A percentile compares a stretch with the other conserved stretches of the same genome.
Conservation (phyloP, 1,140 invertebrate species). For the Solen grandis region DNA sequence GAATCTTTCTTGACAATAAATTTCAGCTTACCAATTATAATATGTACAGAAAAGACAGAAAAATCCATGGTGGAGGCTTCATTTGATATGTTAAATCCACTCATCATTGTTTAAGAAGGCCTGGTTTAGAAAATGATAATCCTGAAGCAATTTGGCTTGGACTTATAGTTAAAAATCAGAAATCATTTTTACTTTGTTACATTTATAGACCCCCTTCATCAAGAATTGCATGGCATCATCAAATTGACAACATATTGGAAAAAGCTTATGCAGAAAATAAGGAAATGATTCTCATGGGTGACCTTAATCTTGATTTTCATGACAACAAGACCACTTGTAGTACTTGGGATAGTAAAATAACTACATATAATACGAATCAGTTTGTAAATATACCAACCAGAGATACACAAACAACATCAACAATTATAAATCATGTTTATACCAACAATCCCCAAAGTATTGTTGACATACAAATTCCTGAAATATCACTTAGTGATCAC, state of each 20-base stretch:
- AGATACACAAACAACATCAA: not conserved
- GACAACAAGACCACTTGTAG: not conserved
- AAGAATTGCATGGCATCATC: not conserved
- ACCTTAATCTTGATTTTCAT: not conserved
- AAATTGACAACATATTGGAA: not conserved
- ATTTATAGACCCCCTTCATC: slow-evolving; percentile 13
- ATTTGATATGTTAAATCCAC: not conserved
- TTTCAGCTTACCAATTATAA: not conserved
- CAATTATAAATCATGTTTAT: slow-evolving; percentile 4
- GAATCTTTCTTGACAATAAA: not conserved
- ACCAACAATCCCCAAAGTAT: slow-evolving; percentile 1
- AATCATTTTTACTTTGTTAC: not conserved
- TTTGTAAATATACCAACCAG: slow-evolving; percentile 1
- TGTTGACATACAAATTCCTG: not conserved
- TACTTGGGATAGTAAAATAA: not conserved
- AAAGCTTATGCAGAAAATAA: not conserved
- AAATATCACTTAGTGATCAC: slow-evolving; percentile 6
- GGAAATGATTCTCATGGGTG: not conserved
- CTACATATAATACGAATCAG: not conserved
- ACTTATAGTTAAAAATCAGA: not conserved
- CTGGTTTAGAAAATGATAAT: not conserved
- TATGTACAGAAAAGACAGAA: not conserved
- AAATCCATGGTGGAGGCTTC: not conserved
- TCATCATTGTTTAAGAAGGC: not conserved
- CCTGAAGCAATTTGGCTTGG: not conserved